Evolutionary conservation across 2,113 vertebrate species (phyloP), one percentile per base, ranked within the genome.

Genomic region (Odontesthes bonariensis): DNA sequence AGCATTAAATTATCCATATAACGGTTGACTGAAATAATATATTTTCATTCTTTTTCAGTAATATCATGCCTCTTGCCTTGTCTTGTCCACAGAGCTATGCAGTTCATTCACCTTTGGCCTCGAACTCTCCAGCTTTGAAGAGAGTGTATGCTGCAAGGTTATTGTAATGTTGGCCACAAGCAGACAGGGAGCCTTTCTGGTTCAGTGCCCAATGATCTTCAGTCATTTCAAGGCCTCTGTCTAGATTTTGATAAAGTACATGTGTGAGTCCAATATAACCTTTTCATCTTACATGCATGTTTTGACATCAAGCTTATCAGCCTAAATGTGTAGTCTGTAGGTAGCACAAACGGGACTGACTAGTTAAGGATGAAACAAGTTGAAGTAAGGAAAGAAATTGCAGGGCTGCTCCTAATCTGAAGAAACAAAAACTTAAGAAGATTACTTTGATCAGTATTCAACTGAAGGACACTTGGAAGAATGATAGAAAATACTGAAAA

Each of bases 101-200:
- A 33, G 38, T 38, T n/a, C 65, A 44, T 40, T 51, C 53, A 69
- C 56, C 58, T 81, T 75, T 72, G 46, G 35, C 47, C 57, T 20
- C 1, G 1, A 49, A 58, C 58, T 68, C 57, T 19, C 33, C 70
- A 22, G n/a, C 38, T 49, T 55, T 20, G 60, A 58, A 35, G 33
- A 61, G 3, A 33, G 33, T 62, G 33, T 40, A 55, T 31, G 31
- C 27, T 20, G 38, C 14, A 6, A 20, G n/a, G 23, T 42, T 9
- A 20, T n/a, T 32, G 44, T 49, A 22, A 55, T 16, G 17, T 10
- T 0, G 8, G 32, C 14, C 19, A 16, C 54, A 27, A 17, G 16
- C 38, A 44, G 42, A 27, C 20, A n/a, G 11, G 56, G 5, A n/a
- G 3, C 51, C 23, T 55, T 55, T 54, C 20, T 20, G 57, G 73